Evolutionary conservation across 2,797 vertebrate genomes (phyloP).

Genomic region (Taenioides sp.): DNA sequence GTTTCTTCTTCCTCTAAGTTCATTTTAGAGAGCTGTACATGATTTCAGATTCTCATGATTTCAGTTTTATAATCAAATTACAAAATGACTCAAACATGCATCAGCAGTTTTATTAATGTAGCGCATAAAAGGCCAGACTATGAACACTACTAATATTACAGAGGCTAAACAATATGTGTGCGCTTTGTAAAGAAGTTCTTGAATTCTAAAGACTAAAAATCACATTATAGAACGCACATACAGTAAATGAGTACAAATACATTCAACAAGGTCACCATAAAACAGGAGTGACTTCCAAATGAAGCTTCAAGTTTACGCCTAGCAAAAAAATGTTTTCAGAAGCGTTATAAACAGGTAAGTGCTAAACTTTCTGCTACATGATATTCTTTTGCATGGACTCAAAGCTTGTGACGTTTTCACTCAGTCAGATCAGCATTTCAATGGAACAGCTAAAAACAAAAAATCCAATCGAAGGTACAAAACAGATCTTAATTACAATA

Average conservation of each 20-base stretch:
- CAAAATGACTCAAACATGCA: slow-evolving; percentile 16
- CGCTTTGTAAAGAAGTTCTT: slow-evolving; percentile 23
- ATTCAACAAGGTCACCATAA: slow-evolving; percentile 53
- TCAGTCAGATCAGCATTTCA: slow-evolving; percentile 4
- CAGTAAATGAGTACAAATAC: slow-evolving; percentile 55
- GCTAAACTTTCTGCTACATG: slow-evolving; percentile 62
- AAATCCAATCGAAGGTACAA: slow-evolving; percentile 39
- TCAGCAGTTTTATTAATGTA: slow-evolving; percentile 65
- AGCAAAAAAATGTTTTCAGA: slow-evolving; percentile 15
- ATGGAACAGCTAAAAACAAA: slow-evolving; percentile 30
- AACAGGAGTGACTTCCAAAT: slow-evolving; percentile 27
- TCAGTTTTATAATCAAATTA: no score
- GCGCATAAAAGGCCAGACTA: slow-evolving; percentile 72
- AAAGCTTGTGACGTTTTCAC: slow-evolving; percentile 5
- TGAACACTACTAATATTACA: slow-evolving; percentile 61
- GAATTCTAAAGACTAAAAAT: slow-evolving; percentile 45
- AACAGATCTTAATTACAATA: slow-evolving; percentile 39
- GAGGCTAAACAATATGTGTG: slow-evolving; percentile 55
- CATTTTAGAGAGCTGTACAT: no score
- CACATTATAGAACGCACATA: slow-evolving; percentile 41
- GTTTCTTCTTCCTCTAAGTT: no score
- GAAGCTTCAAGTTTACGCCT: slow-evolving; percentile 21
- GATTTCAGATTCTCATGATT: no score
- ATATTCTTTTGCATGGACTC: slow-evolving; percentile 21
- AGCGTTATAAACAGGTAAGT: slow-evolving; percentile 43